Evolutionary conservation across 2,888 invertebrate genomes (phyloP).

Genomic region (Himalopsyche anomala): DNA sequence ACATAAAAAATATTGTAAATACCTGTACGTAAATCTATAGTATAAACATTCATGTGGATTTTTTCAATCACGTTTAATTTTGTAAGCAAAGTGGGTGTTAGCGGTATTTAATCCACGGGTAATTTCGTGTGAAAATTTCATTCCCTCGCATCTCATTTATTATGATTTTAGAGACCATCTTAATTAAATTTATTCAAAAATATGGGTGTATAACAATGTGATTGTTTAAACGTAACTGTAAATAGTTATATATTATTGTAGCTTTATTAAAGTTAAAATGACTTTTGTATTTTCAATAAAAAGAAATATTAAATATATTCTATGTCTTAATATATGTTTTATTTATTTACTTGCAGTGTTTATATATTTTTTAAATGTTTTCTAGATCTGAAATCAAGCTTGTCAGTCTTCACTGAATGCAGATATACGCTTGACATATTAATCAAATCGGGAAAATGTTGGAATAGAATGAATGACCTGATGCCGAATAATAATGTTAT

Average conservation of each 20-base stretch:
- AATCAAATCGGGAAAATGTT: too few species aligned
- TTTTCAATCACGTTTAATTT: too few species aligned
- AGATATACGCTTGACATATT: too few species aligned
- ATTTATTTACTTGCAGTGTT: not conserved
- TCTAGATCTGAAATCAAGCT: too few species aligned
- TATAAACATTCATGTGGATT: too few species aligned
- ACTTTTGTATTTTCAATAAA: slow-evolving; percentile 27
- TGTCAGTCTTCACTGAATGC: too few species aligned
- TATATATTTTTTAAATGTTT: too few species aligned
- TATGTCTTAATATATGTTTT: not conserved
- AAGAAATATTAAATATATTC: slow-evolving; percentile 27
- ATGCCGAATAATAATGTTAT: too few species aligned
- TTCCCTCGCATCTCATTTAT: not conserved
- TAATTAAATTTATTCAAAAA: not conserved
- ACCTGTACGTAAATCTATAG: too few species aligned
- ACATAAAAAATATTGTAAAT: too few species aligned
- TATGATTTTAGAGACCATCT: not conserved
- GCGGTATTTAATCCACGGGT: not conserved
- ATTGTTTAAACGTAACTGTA: slow-evolving; percentile 17
- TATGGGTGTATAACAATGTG: slow-evolving; percentile 1
- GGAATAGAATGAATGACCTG: too few species aligned
- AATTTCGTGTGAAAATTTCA: not conserved
- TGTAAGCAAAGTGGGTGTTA: not conserved
- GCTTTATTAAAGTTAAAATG: slow-evolving; percentile 24
- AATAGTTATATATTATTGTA: not conserved